Evolutionary conservation across 2,888 invertebrate genomes (phyloP), one percentile per base, ranked within the genome.

Genomic region (Zelleria hepariella): DNA sequence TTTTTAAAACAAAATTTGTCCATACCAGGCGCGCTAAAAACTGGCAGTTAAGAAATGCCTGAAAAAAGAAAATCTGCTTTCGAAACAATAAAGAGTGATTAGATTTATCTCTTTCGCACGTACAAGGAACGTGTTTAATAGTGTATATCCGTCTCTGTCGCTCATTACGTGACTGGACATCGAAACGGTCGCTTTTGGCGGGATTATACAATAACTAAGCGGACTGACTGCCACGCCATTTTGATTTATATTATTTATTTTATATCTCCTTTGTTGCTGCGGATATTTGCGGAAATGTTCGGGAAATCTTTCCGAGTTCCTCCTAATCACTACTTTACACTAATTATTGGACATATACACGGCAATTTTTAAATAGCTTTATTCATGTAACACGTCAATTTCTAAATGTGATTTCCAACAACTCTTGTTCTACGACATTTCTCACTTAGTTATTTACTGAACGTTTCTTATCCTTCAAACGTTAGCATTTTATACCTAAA

Each of bases 81-180:
- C 20, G 18, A 20, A 49, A n/a, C 2, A 4, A 21, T 7, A n/a
- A 49, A 20, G 7, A 49, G 49, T 7, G 20, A 49, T 67, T 69
- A 63, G 63, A 63, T 66, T 66, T 59, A 59, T 79, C 77, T 64
- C 66, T 67, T 63, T 78, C 68, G 32, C 32, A 42, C 32, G 32
- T 42, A 42, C 15, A 15, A 42, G 32, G 15, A 42, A 15, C 15
- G 32, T 58, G 56, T 55, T 59, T 26, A 27, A 20, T 26, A 51
- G 61, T 67, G 70, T 71, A 62, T 61, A 42, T 24, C 61, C 60
- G 56, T 75, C 70, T 62, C 69, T 53, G 58, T 67, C 62, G 49
- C 62, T 64, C 67, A 59, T 70, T 78, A 83, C 85, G 83, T 85
- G 84, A 79, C 84, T 75, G 78, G 78, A 78, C 85, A 83, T 85